Percentiles rank a stretch among this genome's conserved stretches.
phyloP scores from a whole-genome alignment of 2,113 vertebrate genomes.

The Perca schrenkii region DNA sequence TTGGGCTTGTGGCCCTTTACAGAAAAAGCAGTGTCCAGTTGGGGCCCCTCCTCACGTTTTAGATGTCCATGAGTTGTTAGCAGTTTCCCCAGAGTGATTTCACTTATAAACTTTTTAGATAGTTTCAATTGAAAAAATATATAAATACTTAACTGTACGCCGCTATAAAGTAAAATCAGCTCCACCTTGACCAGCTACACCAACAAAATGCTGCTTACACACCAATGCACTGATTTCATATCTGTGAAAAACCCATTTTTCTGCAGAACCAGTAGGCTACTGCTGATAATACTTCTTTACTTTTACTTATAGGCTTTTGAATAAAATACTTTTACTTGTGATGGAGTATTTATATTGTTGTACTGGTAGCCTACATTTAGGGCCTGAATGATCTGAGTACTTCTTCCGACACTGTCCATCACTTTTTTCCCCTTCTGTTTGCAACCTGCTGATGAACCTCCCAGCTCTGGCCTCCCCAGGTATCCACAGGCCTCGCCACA shows the following conservation, averaged over 20 bases:
- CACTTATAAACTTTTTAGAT: not conserved
- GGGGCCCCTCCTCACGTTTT: not conserved
- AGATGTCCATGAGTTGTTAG: not conserved
- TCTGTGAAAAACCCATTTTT: not conserved
- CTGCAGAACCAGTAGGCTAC: not conserved
- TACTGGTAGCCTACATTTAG: not conserved
- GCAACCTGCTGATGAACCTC: constrained; percentile 31
- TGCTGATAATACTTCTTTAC: not conserved
- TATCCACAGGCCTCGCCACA: constrained; percentile 70
- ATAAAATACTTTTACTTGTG: not conserved
- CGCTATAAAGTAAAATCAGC: not conserved
- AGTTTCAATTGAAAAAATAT: not conserved
- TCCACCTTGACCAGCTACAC: not conserved
- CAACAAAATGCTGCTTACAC: too few relatives aligned
- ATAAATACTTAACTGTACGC: not conserved
- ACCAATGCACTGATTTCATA: not conserved
- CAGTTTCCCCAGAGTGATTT: not conserved
- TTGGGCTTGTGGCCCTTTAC: not conserved
- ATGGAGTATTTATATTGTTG: not conserved
- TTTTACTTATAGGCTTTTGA: not conserved
- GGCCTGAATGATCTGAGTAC: not conserved
- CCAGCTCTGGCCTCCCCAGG: constrained; percentile 53
- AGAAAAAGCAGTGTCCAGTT: not conserved
- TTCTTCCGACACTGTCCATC: constrained; percentile 1
- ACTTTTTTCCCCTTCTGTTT: not conserved